Evolutionary conservation across 2,113 vertebrate genomes (phyloP), one percentile per base, ranked within the genome.

Genomic region (Colistium nudipinnis): DNA sequence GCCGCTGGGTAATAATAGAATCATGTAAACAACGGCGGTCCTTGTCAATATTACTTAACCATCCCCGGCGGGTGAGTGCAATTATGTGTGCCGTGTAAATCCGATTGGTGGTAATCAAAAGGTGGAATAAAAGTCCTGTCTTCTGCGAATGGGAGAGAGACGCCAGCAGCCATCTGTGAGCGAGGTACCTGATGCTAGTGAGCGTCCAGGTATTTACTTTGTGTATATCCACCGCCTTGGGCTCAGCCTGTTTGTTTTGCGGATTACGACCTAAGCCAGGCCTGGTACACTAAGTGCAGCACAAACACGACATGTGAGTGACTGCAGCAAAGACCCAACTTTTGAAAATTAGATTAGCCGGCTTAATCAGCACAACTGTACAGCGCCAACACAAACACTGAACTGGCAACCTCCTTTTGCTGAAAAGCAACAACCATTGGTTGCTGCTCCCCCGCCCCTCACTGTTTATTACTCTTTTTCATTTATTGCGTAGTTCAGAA

Each of bases 291-390:
- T 74, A 74, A 82, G 3, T 30, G 62, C n/a, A 70, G 16, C 24
- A 47, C 66, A 80, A 80, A 72, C 70, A 86, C 20, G n/a, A 67
- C 20, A 24, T 24, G 19, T 24, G 47, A 25, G n/a, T 48, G 47
- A 76, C 67, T 64, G 13, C 1, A 66, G 56, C 41, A 33, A 33
- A 49, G 63, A 48, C 31, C n/a, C 14, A 51, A 3, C 31, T 72
- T n/a, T 56, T 43, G 24, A 70, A 68, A 60, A 78, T 19, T 6
- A 56, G 33, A 56, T 24, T 3, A 31, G 4, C 16, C 5, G 16
- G 27, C 16, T 52, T n/a, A 52, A 31, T 7, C 1, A 28, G 7
- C 16, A 39, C 54, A 70, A 20, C 60, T 60, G 24, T 52, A 25
- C 14, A 48, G 16, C 41, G 9, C 31, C 31, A 43, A 43, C 41